These are phyloP conservation scores for Pseudobourletiella spinata DNA, from an alignment of 1,140 invertebrate genomes.

Conservation along the genomic window DNA sequence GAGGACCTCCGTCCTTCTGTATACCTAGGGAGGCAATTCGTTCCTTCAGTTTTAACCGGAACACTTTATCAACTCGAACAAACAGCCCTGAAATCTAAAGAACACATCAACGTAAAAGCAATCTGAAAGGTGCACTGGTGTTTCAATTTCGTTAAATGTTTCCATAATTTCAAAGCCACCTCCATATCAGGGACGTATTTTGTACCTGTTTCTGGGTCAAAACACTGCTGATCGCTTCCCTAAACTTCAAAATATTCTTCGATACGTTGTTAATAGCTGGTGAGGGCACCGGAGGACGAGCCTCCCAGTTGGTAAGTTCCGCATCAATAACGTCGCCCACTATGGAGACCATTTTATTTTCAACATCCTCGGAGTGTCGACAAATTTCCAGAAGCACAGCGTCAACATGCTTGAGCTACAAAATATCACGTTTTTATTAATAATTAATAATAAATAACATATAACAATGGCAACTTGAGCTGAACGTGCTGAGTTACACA, in stretches of 20 bases:
- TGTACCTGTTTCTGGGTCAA: conserved; percentile 29
- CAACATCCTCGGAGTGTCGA: conserved; percentile 83
- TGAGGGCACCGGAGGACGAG: conserved; percentile 89
- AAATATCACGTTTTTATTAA: no score
- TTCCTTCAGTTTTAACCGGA: conserved; percentile 31
- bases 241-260: conserved; percentile 38
- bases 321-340: conserved; percentile 70
- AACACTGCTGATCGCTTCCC: conserved; percentile 29
- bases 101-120: background rate
- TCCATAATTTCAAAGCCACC: no score
- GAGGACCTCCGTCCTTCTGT: conserved; percentile 91
- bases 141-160: no score
- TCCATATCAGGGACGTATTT: background rate
- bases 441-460: no score
- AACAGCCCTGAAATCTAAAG: conserved; percentile 29
- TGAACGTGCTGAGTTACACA: no score
- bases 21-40: conserved; percentile 55
- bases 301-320: conserved; percentile 77
- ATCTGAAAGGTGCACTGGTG: no score
- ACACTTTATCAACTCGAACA: conserved; percentile 30
- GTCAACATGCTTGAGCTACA: conserved; percentile 33
- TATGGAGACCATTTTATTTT: conserved; percentile 80
- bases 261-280: conserved; percentile 83
- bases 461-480: no score
- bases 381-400: conserved; percentile 57